phyloP scores from a whole-genome alignment of 2,113 vertebrate species.

The Saccopteryx leptura region DNA sequence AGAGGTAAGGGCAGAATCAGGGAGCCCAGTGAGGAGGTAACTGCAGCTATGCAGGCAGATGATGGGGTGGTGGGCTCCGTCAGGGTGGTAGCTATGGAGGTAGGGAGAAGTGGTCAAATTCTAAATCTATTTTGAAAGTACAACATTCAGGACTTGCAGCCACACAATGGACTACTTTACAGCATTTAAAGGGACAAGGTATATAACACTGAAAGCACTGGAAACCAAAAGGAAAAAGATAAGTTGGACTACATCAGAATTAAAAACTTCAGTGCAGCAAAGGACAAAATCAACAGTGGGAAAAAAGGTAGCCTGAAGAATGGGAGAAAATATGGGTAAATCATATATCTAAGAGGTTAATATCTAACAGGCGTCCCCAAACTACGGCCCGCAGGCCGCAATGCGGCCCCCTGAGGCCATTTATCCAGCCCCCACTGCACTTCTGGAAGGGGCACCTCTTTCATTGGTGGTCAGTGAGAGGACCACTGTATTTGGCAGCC shows the following conservation, averaged over 20 bases:
- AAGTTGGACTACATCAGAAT: not conserved
- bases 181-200: not conserved
- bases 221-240: not conserved
- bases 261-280: not conserved
- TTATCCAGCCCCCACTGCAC: no score
- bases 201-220: not conserved
- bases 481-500: no score
- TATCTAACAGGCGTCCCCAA: not conserved
- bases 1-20: not conserved
- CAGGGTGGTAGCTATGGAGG: accelerated
- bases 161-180: no score
- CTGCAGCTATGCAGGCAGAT: not conserved
- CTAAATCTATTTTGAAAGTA: not conserved
- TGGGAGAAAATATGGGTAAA: not conserved
- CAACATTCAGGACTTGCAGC: not conserved
- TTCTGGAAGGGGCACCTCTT: no score
- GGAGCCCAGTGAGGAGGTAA: not conserved
- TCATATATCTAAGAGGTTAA: not conserved
- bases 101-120: no score
- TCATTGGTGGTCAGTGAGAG: no score
- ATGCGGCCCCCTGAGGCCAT: no score
- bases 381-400: no score
- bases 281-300: not conserved
- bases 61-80: not conserved
- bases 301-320: not conserved